Evolutionary conservation across 1,140 invertebrate genomes (phyloP).

Genomic region (Drosophila nikananu): DNA sequence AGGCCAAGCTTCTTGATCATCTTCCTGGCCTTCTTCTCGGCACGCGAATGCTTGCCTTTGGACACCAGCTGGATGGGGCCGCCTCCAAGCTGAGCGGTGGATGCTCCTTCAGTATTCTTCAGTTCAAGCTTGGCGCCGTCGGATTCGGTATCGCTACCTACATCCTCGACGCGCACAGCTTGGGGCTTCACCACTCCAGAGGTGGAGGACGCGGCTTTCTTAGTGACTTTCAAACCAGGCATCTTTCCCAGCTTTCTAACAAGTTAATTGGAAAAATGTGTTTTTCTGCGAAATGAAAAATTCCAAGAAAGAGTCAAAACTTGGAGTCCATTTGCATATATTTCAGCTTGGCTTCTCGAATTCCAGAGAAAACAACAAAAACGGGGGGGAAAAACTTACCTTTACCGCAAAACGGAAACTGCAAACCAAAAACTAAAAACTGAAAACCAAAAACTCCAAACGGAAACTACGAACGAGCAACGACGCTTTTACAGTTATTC

Average conservation of each 20-base stretch:
- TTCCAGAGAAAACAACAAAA: neutral
- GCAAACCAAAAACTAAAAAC: neutral
- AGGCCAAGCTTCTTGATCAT: conserved; percentile 99
- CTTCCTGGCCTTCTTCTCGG: conserved; percentile 99
- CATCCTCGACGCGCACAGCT: conserved; percentile 87
- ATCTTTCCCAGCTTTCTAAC: conserved; percentile 85
- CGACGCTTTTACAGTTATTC: too few relatives aligned
- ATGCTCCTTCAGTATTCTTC: conserved; percentile 89
- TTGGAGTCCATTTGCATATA: too few relatives aligned
- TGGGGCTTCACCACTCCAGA: conserved; percentile 77
- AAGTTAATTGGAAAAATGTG: neutral
- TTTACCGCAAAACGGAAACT: neutral
- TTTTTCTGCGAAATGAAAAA: neutral
- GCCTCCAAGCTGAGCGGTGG: conserved; percentile 84
- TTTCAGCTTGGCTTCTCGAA: neutral
- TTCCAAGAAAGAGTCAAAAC: neutral
- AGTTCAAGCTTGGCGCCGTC: conserved; percentile 91
- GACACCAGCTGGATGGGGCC: conserved; percentile 94
- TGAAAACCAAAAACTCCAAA: neutral
- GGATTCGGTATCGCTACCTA: conserved; percentile 91
- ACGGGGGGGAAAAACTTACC: neutral
- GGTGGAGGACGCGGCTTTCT: conserved; percentile 87
- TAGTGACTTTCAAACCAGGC: conserved; percentile 91
- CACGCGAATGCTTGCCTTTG: conserved; percentile 98
- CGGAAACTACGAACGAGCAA: too few relatives aligned